phyloP scores from a whole-genome alignment of 1,140 invertebrate species.

The Brachionus manjavacas region DNA sequence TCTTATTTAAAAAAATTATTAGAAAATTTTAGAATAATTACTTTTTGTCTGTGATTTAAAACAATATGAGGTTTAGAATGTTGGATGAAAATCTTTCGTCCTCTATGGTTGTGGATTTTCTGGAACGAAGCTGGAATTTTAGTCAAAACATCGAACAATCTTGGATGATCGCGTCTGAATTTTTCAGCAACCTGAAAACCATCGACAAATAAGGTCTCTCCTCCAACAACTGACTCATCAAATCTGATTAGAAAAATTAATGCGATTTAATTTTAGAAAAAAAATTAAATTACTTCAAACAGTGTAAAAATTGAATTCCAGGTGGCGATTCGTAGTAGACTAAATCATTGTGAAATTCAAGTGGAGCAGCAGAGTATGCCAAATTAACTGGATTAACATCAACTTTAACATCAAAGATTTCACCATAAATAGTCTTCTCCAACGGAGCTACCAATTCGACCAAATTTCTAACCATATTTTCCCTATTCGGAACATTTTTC shows the following conservation, averaged over 20 bases:
- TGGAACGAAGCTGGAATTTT: slow-evolving; percentile 52
- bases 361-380: slow-evolving; percentile 48
- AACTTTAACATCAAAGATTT: slow-evolving; percentile 47
- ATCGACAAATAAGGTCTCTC: slow-evolving; percentile 51
- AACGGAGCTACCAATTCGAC: neutral
- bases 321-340: slow-evolving; percentile 54
- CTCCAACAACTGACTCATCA: slow-evolving; percentile 50
- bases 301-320: slow-evolving; percentile 53
- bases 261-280: neutral
- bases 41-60: slow-evolving; percentile 48
- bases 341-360: slow-evolving; percentile 53
- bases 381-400: slow-evolving; percentile 51
- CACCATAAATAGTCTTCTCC: slow-evolving; percentile 24
- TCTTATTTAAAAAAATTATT: neutral
- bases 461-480: slow-evolving; percentile 23
- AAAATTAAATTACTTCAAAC: slow-evolving; percentile 47
- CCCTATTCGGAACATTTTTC: neutral
- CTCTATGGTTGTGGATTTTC: slow-evolving; percentile 44
- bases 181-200: slow-evolving; percentile 49
- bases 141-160: slow-evolving; percentile 47
- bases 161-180: slow-evolving; percentile 47
- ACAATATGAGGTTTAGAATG: slow-evolving; percentile 51
- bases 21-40: slow-evolving; percentile 15
- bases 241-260: slow-evolving; percentile 46
- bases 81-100: slow-evolving; percentile 49